These are phyloP conservation scores for Sisyra nigra DNA, from an alignment of 2,888 invertebrate species.

Conservation along the genomic window DNA sequence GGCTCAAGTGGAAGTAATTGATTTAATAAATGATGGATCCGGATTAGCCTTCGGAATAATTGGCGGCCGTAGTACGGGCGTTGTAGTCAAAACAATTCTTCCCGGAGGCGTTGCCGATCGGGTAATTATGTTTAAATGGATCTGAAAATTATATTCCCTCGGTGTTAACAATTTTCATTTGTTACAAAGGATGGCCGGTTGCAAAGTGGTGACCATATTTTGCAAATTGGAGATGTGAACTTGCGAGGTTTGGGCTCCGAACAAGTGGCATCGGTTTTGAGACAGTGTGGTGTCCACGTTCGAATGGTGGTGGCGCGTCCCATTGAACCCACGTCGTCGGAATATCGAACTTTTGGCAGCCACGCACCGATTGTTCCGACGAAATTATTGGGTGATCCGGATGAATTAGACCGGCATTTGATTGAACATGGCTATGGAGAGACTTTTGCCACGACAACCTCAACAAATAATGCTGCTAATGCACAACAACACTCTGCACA, in stretches of 20 bases:
- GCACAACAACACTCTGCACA: constrained; percentile 14
- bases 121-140: constrained; percentile 35
- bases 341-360: constrained; percentile 47
- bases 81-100: constrained; percentile 85
- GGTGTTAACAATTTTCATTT: constrained; percentile 3
- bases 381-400: constrained; percentile 66
- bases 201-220: constrained; percentile 93
- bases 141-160: neutral
- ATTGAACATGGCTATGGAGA: constrained; percentile 44
- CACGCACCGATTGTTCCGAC: constrained; percentile 77
- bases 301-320: constrained; percentile 75
- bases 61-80: constrained; percentile 80
- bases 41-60: constrained; percentile 91
- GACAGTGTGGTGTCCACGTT: constrained; percentile 79
- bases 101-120: constrained; percentile 87
- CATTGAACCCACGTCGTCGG: constrained; percentile 47
- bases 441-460: constrained; percentile 21
- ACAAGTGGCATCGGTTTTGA: constrained; percentile 72
- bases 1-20: constrained; percentile 91
- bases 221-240: constrained; percentile 87
- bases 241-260: constrained; percentile 89
- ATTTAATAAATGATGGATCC: constrained; percentile 81
- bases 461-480: neutral
- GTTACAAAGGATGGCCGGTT: constrained; percentile 73
- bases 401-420: constrained; percentile 59